Percentiles rank a stretch among this genome's conserved stretches.
Conservation (phyloP, 2,113 vertebrate genomes). For the Columba livia region DNA sequence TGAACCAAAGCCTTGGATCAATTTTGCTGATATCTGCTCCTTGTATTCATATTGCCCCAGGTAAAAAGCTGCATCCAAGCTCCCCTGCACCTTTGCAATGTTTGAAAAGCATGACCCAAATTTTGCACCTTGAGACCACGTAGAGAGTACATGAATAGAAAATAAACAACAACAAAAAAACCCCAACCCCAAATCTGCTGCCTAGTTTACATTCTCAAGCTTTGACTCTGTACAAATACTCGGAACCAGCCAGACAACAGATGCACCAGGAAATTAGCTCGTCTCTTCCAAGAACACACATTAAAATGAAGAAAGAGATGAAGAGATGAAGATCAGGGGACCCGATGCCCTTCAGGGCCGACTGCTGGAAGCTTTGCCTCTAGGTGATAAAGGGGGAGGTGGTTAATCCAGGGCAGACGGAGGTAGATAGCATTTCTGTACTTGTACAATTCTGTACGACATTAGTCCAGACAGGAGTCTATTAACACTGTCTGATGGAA, state of each 20-base stretch:
- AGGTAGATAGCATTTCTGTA: constrained; percentile 38
- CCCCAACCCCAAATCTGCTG: neutral
- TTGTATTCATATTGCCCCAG: neutral
- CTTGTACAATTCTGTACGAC: constrained; percentile 57
- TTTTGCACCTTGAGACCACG: neutral
- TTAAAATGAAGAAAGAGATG: constrained; percentile 25
- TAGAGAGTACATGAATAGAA: neutral
- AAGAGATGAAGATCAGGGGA: neutral
- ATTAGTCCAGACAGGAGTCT: constrained; percentile 67
- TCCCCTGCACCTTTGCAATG: neutral
- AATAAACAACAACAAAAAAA: neutral
- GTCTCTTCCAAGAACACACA: constrained; percentile 1
- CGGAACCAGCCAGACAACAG: neutral
- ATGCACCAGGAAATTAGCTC: constrained; percentile 37
- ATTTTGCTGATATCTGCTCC: neutral
- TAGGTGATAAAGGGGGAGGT: constrained; percentile 28
- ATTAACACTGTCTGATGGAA: constrained; percentile 68
- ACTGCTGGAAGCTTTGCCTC: constrained; percentile 15
- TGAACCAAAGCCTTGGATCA: neutral
- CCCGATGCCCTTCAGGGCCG: neutral
- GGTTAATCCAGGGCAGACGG: neutral
- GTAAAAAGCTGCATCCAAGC: neutral
- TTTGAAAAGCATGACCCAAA: neutral
- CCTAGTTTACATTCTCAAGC: neutral
- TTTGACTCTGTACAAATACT: neutral